Conservation (phyloP, 37 sponge, comb jelly and placozoan genomes). For the Hexactinellida sp. region DNA sequence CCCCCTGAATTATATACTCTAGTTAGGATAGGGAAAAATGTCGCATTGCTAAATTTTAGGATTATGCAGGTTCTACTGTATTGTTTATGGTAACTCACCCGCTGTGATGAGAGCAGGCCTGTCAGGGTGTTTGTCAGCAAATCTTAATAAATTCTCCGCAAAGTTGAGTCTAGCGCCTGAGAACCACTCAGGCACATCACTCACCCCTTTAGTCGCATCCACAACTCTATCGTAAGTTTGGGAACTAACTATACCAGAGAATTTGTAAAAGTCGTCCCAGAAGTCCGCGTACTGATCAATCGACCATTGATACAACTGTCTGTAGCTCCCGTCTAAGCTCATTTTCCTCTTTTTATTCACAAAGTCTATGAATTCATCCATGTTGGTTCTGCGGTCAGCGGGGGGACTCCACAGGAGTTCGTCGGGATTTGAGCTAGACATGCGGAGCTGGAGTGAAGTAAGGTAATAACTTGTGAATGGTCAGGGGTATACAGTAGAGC, state of each 20-base stretch:
- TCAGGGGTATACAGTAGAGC: too few species aligned
- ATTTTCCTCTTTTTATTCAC: constrained; percentile 42
- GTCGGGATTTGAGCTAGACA: neutral
- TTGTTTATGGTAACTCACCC: too few species aligned
- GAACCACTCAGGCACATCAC: constrained; percentile 92
- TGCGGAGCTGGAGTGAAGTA: too few species aligned
- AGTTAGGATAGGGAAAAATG: too few species aligned
- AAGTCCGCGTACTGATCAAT: constrained; percentile 57
- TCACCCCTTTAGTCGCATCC: constrained; percentile 53
- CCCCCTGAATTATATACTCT: too few species aligned
- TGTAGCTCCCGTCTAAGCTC: constrained; percentile 53
- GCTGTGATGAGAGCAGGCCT: constrained; percentile 54
- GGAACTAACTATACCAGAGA: constrained; percentile 52
- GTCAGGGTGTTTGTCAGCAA: constrained; percentile 27
- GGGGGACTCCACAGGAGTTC: constrained; percentile 51
- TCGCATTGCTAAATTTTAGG: too few species aligned
- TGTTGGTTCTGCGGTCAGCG: constrained; percentile 32
- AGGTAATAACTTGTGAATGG: too few species aligned
- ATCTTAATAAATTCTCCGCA: constrained; percentile 83
- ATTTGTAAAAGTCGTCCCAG: constrained; percentile 86
- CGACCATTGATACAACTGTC: constrained; percentile 85
- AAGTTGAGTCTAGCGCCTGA: constrained; percentile 76
- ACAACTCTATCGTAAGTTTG: constrained; percentile 66
- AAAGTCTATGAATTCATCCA: constrained; percentile 53
- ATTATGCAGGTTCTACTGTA: too few species aligned